Evolutionary conservation across 2,888 invertebrate genomes (phyloP), one percentile per base, ranked within the genome.

Genomic region (Andrena praecox): DNA sequence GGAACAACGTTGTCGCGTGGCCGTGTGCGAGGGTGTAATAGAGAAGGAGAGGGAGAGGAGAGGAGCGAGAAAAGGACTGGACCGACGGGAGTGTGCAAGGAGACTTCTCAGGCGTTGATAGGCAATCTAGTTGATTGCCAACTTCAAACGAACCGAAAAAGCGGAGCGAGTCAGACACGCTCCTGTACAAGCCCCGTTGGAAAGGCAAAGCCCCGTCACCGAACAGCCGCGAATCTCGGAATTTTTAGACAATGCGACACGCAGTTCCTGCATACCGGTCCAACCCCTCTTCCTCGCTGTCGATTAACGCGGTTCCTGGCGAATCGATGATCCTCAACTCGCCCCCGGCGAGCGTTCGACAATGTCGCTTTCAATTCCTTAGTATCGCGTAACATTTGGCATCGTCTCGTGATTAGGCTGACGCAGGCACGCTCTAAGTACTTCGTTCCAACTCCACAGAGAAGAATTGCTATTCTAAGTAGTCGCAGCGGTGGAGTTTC

Each of bases 121-220:
- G 93, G 93, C 93, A 93, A 93, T 93, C 93, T 92, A 91, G 91
- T 91, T 94, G 94, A 94, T 94, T 94, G 93, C 93, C 91, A 91
- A 92, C 93, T 93, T 93, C 93, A 93, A 93, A 93, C 92, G 91
- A 83, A 87, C 91, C 91, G 91, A 91, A 90, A 89, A 90, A 89
- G 87, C 89, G 70, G 64, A 48, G 59, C 69, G 35, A 68, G 24
- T 42, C 63, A 29, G 63, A 52, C 50, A 79, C 70, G 67, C 84
- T 82, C 81, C 84, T 79, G 74, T 85, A 72, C 81, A 75, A 77
- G 78, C 84, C 87, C 85, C 86, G 84, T 50, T 81, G 79, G 84
- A 72, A 81, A 84, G 78, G 69, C 77, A 73, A 88, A 85, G 77
- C 67, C 74, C 64, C 74, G 84, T 85, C 81, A 79, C 77, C 70